phyloP scores from a whole-genome alignment of 2,113 vertebrate genomes.

The Takifugu flavidus region DNA sequence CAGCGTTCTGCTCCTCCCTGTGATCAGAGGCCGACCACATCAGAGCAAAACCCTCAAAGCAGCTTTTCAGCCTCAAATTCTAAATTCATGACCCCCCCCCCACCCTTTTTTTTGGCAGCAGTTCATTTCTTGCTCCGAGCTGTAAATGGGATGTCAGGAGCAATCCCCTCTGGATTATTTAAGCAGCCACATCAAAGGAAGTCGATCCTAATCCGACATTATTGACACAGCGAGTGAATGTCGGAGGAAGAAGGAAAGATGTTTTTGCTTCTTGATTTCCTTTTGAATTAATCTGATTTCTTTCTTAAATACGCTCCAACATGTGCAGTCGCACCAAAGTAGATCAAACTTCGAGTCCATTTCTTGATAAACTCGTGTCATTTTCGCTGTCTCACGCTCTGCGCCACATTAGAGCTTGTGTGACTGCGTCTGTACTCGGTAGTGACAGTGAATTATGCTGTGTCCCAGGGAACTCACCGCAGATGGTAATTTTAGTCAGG shows the following conservation, averaged over 20 bases:
- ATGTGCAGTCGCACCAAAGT: not conserved
- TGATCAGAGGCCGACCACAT: slow-evolving; percentile 32
- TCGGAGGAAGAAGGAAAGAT: slow-evolving; percentile 25
- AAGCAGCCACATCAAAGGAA: slow-evolving; percentile 61
- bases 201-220: slow-evolving; percentile 63
- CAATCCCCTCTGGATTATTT: slow-evolving; percentile 62
- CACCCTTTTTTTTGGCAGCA: not conserved
- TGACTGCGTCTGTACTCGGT: slow-evolving; percentile 26
- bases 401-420: slow-evolving; percentile 42
- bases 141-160: slow-evolving; percentile 53
- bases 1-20: slow-evolving; percentile 10
- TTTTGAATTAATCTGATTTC: no score
- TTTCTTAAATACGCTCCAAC: no score
- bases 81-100: slow-evolving; percentile 23
- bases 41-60: slow-evolving; percentile 38
- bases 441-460: slow-evolving; percentile 25
- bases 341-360: not conserved
- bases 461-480: slow-evolving; percentile 34
- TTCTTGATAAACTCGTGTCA: not conserved
- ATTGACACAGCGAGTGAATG: slow-evolving; percentile 60
- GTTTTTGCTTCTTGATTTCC: no score
- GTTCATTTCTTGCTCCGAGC: slow-evolving; percentile 31
- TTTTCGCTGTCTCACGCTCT: not conserved
- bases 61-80: slow-evolving; percentile 31
- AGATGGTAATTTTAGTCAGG: slow-evolving; percentile 52